These are phyloP conservation scores for Phaethornis superciliosus DNA, from an alignment of 2,113 vertebrate genomes.

Conservation along the genomic window DNA sequence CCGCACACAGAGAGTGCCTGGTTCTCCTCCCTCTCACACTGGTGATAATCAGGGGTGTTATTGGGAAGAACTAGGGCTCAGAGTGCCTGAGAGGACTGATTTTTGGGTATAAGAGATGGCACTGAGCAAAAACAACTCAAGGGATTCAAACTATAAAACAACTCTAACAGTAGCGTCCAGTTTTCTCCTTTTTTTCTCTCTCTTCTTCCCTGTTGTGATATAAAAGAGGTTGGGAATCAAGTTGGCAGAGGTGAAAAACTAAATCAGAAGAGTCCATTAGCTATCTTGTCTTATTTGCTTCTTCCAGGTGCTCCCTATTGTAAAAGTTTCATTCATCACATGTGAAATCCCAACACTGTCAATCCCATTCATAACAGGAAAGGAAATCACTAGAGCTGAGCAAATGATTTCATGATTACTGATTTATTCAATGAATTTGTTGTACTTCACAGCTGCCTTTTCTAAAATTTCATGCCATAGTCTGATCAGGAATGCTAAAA, in stretches of 20 bases:
- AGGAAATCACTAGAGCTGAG: background rate
- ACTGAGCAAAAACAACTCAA: background rate
- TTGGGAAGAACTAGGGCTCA: too few species aligned
- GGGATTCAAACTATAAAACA: accelerated
- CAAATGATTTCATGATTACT: background rate
- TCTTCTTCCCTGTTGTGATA: background rate
- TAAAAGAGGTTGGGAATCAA: background rate
- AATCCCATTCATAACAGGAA: background rate
- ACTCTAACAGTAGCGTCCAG: background rate
- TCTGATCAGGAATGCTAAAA: background rate
- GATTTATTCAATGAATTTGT: background rate
- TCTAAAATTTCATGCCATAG: background rate
- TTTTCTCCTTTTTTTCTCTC: background rate
- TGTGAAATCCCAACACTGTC: background rate
- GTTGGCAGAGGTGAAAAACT: background rate
- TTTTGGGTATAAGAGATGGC: background rate
- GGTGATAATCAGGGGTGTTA: background rate
- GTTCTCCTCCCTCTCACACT: background rate
- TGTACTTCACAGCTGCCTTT: background rate
- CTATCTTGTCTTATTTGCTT: background rate
- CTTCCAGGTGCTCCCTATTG: background rate
- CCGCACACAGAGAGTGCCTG: background rate
- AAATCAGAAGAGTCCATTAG: background rate
- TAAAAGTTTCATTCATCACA: background rate
- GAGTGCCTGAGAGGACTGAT: too few species aligned